Percentiles rank a stretch among this genome's conserved stretches.
Conservation (phyloP, 2,797 vertebrate species). For the Masticophis lateralis region DNA sequence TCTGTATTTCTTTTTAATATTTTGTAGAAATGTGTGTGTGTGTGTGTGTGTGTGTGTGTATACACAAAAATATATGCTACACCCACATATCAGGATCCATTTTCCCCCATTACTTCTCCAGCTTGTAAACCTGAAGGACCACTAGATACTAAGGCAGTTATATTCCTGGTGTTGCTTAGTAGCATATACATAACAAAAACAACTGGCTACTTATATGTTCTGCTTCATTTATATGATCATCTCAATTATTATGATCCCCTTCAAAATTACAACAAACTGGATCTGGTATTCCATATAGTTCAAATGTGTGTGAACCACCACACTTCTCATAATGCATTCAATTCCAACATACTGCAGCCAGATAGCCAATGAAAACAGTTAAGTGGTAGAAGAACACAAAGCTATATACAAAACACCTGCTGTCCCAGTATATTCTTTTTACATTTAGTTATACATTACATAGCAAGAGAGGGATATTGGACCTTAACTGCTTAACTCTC, state of each 20-base stretch:
- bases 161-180: not conserved
- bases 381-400: not conserved
- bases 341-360: not conserved
- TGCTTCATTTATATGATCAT: not conserved
- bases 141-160: not conserved
- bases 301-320: not conserved
- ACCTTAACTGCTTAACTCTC: constrained; percentile 46
- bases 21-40: not conserved
- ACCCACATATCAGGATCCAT: not conserved
- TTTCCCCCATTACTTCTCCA: not conserved
- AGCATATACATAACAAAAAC: not conserved
- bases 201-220: not conserved
- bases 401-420: not conserved
- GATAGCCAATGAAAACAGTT: not conserved
- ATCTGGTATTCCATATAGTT: not conserved
- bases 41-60: not conserved
- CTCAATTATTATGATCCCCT: not conserved
- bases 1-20: not conserved
- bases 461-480: not conserved
- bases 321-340: not conserved
- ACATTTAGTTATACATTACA: not conserved
- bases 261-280: not conserved
- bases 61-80: no score
- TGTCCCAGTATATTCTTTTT: not conserved
- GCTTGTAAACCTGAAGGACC: not conserved